These are phyloP conservation scores for Ladona fulva DNA, from an alignment of 1,140 invertebrate species.

Conservation along the genomic window DNA sequence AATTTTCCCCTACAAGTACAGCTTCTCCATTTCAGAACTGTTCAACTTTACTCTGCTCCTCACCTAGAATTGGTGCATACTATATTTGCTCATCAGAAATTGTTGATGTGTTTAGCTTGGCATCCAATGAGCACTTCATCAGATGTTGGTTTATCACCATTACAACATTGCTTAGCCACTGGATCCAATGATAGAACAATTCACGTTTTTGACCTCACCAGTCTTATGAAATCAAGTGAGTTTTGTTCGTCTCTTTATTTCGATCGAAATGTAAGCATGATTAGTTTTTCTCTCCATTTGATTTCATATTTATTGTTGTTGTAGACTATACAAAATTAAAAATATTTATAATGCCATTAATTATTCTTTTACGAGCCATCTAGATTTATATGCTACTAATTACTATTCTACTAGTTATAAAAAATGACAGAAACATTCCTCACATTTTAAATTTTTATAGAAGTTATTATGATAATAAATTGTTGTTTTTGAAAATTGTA, in stretches of 20 bases:
- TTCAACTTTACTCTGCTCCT: constrained; percentile 29
- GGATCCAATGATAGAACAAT: constrained; percentile 45
- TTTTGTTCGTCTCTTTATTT: neutral
- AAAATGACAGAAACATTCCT: no score
- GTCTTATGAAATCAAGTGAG: constrained; percentile 18
- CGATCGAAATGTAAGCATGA: neutral
- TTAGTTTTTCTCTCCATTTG: no score
- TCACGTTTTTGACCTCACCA: constrained; percentile 43
- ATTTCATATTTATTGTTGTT: no score
- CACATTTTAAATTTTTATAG: no score
- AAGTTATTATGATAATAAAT: no score
- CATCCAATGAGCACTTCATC: constrained; percentile 55
- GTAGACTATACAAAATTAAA: no score
- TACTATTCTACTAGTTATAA: no score
- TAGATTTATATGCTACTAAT: no score
- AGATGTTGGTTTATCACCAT: constrained; percentile 43
- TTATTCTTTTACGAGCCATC: no score
- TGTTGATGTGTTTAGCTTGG: constrained; percentile 55
- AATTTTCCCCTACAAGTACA: no score
- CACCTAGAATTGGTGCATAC: constrained; percentile 30
- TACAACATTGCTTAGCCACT: constrained; percentile 53
- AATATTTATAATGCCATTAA: no score
- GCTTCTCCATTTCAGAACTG: constrained; percentile 27
- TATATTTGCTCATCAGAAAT: constrained; percentile 43
- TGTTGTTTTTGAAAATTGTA: no score